Evolutionary conservation across 2,797 vertebrate genomes (phyloP).

Genomic region (Myotis pilosus): DNA sequence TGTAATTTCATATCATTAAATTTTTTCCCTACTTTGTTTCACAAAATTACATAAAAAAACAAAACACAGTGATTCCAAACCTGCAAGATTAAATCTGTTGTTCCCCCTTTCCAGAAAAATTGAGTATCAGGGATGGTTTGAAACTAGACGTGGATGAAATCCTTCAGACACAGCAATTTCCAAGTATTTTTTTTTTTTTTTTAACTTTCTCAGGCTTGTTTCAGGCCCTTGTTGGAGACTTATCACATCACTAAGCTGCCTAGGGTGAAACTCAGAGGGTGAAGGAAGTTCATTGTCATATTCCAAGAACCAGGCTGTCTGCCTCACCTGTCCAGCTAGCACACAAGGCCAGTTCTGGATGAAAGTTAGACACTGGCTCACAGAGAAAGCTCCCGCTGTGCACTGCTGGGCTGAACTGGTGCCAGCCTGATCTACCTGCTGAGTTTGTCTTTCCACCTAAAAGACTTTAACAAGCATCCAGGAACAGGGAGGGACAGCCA

Average conservation of each 20-base stretch:
- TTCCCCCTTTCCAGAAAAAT: background rate
- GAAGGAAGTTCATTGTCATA: background rate
- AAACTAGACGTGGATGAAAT: background rate
- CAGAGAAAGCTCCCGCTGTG: background rate
- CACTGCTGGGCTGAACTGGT: background rate
- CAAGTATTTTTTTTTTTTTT: background rate
- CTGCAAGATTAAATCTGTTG: background rate
- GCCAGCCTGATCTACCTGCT: conserved; percentile 50
- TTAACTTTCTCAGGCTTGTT: background rate
- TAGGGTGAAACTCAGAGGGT: background rate
- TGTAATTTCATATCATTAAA: background rate
- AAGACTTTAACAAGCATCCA: conserved; percentile 58
- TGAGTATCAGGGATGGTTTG: background rate
- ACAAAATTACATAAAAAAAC: background rate
- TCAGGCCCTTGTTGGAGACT: background rate
- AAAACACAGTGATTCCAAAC: background rate
- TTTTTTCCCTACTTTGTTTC: background rate
- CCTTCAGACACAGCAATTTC: background rate
- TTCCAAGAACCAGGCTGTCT: background rate
- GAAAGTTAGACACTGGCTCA: conserved; percentile 19
- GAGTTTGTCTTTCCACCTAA: conserved; percentile 57
- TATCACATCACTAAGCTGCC: background rate
- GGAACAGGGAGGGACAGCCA: background rate
- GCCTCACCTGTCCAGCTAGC: background rate
- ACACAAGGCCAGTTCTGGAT: background rate